Evolutionary conservation across 37 sponge, comb jelly and placozoan species (phyloP), one percentile per base, ranked within the genome.

Genomic region (Ephydatia muelleri): DNA sequence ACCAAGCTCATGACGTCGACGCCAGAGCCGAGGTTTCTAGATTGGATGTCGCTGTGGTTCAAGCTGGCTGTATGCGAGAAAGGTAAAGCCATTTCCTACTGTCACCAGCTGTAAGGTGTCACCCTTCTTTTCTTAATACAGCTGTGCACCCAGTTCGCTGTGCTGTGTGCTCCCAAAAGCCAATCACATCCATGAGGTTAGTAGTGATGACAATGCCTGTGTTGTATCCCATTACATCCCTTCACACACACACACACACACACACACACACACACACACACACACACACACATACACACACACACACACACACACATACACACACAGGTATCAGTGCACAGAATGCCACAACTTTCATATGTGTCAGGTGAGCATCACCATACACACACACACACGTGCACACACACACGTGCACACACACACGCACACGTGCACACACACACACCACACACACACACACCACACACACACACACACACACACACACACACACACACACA

Each of bases 121-220:
- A 11, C 26, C 49, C 22, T 47, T 21, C 32, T 25, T 77, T 39
- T 39, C 19, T 29, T 34, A 27, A 12, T 65, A 0, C 76, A 89
- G 90, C 76, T 23, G 76, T 89, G 8, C 90, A 89, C 38, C 21
- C 69, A 6, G 90, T 89, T 11, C 72, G 84, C 40, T 89, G 90
- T 49, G 26, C 70, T 1, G 67, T 84, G 21, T 89, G 90, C 32
- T 66, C 80, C 16, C 64, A 75, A 11, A 89, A 89, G 34, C 84
- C 85, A 0, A 75, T 89, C 19, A 47, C 74, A 2, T 38, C 77
- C 3, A 81, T 80, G 30, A 23, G 90, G 87, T 86, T 16, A 86
- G 87, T 23, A n/a, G n/a, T n/a, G n/a, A n/a, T n/a, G n/a, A n/a
- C n/a, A n/a, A n/a, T n/a, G n/a, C n/a, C n/a, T n/a, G n/a, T n/a